These are phyloP conservation scores for Eupleurogrammus muticus DNA, from an alignment of 2,797 vertebrate species.

Conservation along the genomic window DNA sequence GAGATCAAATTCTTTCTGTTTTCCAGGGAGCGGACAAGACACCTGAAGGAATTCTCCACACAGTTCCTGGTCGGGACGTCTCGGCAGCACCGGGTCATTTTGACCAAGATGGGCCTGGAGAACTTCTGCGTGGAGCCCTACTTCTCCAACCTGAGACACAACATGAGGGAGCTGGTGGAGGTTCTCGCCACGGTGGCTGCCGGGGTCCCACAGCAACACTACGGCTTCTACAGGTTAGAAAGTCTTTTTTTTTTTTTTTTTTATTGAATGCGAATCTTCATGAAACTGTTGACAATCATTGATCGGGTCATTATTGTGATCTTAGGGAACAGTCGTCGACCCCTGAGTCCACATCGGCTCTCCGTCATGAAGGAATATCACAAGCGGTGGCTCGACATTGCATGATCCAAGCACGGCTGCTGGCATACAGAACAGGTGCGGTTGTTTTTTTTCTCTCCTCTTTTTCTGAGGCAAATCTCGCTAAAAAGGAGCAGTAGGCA, in stretches of 20 bases:
- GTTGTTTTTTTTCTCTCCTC: not conserved
- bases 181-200: constrained; percentile 89
- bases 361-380: constrained; percentile 73
- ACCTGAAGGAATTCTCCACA: constrained; percentile 84
- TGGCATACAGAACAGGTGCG: constrained; percentile 93
- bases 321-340: constrained; percentile 42
- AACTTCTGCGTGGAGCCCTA: constrained; percentile 92
- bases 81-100: constrained; percentile 85
- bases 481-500: too few species aligned
- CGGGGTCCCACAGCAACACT: constrained; percentile 84
- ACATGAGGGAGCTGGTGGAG: constrained; percentile 92
- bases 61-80: constrained; percentile 87
- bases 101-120: constrained; percentile 90
- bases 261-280: not conserved
- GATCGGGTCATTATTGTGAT: not conserved
- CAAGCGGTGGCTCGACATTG: constrained; percentile 92
- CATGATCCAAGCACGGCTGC: constrained; percentile 90
- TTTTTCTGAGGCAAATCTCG: too few species aligned
- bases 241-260: not conserved
- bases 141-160: constrained; percentile 91
- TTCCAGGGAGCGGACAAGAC: constrained; percentile 81
- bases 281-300: not conserved
- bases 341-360: not conserved
- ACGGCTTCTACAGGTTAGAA: constrained; percentile 85
- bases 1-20: not conserved